Base-by-base conservation (phyloP, 37 sponge, comb jelly and placozoan genomes). In the Cladorhizidae sp. region DNA sequence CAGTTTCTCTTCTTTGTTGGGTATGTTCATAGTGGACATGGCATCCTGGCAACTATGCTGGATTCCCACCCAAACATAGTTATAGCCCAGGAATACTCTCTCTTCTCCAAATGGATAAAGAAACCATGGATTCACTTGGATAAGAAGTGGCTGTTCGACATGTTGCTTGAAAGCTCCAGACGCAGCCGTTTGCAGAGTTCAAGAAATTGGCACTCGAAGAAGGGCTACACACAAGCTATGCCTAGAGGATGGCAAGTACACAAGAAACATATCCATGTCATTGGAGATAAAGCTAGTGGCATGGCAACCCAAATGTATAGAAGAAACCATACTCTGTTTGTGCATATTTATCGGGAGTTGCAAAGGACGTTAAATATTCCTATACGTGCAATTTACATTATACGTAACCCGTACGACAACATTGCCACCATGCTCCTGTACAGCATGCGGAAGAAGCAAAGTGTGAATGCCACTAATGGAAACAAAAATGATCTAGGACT, bases 1-100 rank as follows among this genome's bases (percentile, higher is more conserved):
- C 25, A 50, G 8, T 89, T 89, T 58, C n/a, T 89, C 9, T 83
- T 89, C 38, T 84, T 89, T 75, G 49, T 89, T 56, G 90, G 90
- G 8, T 75, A 89, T 57, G 81, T 81, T 31, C 56, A 85, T 9
- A 89, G 85, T 52, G 85, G 90, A 0, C 90, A 84, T 64, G 84
- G 85, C 54, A 80, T 89, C 36, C 31, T 84, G 20, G 90, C 85
- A n/a, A 73, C 80, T 41, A 56, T 89, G 40, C 70, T 89, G 1
- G 90, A 89, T 75, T 84, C 90, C 28, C 90, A 89, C 57, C 90
- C 90, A 25, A 49, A 89, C 31, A 63, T 89, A 0, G 90, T 84
- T 20, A 89, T 89, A 26, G 64, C 90, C 33, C 85, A 84, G n/a
- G 90, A 89, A 37, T 86, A 86, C 45, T 33, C 75, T 21, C 75